phyloP scores from a whole-genome alignment of 1,140 invertebrate species.

The Calycopis cecrops region DNA sequence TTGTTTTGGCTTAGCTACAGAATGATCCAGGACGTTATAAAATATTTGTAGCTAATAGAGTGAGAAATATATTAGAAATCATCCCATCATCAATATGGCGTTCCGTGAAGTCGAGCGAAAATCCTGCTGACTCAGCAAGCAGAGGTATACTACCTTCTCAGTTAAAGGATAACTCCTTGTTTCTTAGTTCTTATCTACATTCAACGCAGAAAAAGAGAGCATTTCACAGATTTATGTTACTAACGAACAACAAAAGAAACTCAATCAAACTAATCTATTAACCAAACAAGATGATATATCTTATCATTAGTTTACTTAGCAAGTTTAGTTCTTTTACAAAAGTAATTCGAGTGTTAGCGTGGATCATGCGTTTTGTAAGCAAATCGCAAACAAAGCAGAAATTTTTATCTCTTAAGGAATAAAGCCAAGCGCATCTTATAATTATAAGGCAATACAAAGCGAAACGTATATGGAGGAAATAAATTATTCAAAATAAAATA shows the following conservation, averaged over 20 bases:
- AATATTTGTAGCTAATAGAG: too few relatives aligned
- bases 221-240: too few relatives aligned
- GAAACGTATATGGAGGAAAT: constrained; percentile 27
- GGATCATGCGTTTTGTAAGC: constrained; percentile 19
- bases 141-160: too few relatives aligned
- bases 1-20: too few relatives aligned
- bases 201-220: too few relatives aligned
- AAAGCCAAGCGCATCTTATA: constrained; percentile 10
- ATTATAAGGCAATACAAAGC: constrained; percentile 27
- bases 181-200: too few relatives aligned
- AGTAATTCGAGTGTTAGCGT: constrained; percentile 20
- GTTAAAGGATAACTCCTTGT: too few relatives aligned
- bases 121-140: too few relatives aligned
- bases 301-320: constrained; percentile 13
- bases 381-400: not conserved
- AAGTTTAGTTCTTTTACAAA: constrained; percentile 20
- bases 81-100: constrained; percentile 41
- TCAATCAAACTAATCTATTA: constrained; percentile 14
- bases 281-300: too few relatives aligned
- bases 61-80: constrained; percentile 41
- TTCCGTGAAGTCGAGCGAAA: constrained; percentile 37
- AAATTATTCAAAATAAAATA: constrained; percentile 13
- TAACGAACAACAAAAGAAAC: too few relatives aligned
- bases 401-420: constrained; percentile 13
- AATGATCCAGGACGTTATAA: too few relatives aligned